Evolutionary conservation across 2,888 invertebrate species (phyloP).

Genomic region (Acholoe squamosa): DNA sequence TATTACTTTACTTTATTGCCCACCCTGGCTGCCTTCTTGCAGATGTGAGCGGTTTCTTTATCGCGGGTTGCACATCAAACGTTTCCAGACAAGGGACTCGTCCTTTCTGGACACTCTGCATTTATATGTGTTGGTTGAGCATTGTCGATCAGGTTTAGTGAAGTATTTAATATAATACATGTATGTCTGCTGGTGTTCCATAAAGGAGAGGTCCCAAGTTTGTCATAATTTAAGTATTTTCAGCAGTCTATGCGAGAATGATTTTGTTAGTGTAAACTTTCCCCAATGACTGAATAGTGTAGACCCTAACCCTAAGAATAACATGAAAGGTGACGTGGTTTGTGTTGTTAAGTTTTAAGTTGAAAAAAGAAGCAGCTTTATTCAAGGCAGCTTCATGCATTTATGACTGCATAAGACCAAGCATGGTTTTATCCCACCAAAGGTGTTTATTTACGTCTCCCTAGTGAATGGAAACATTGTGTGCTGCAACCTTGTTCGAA

Average conservation of each 20-base stretch:
- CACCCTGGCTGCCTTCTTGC: slow-evolving; percentile 28
- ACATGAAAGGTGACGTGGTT: not conserved
- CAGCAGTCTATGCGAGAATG: too few species aligned
- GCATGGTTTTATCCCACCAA: slow-evolving; percentile 38
- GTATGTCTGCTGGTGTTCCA: too few species aligned
- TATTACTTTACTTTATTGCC: slow-evolving; percentile 10
- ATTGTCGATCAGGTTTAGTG: too few species aligned
- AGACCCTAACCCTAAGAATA: not conserved
- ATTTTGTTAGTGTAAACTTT: too few species aligned
- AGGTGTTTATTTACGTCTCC: slow-evolving; percentile 23
- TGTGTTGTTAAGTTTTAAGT: not conserved
- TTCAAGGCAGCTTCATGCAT: not conserved
- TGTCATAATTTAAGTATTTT: too few species aligned
- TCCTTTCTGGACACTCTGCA: not conserved
- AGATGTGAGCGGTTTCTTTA: slow-evolving; percentile 50
- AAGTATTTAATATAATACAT: too few species aligned
- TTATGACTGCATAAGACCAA: slow-evolving; percentile 19
- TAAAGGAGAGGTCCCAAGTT: too few species aligned
- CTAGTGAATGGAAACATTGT: slow-evolving; percentile 50
- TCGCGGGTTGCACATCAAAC: slow-evolving; percentile 50
- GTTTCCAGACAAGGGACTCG: not conserved
- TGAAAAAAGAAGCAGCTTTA: not conserved
- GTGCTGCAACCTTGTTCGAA: slow-evolving; percentile 58
- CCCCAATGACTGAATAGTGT: not conserved
- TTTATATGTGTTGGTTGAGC: too few species aligned